Evolutionary conservation across 2,797 vertebrate genomes (phyloP).

Genomic region (Hapalemur alaotrensis): DNA sequence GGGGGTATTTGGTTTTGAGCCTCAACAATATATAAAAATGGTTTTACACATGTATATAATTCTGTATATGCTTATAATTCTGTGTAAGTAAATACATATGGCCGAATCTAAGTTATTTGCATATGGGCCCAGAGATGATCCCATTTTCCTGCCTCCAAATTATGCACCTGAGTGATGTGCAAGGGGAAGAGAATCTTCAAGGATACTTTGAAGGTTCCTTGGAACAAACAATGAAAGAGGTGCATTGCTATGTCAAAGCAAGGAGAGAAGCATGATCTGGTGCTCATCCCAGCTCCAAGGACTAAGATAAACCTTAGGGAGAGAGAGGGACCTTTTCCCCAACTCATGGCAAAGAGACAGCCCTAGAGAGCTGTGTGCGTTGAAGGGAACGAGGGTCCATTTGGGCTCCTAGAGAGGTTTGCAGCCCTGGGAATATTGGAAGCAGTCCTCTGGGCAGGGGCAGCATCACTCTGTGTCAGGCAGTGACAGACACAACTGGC

Average conservation of each 20-base stretch:
- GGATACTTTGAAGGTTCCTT: not conserved
- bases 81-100: not conserved
- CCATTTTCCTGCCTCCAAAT: not conserved
- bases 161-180: not conserved
- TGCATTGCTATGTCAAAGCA: not conserved
- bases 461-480: not conserved
- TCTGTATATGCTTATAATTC: not conserved
- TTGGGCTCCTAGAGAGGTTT: not conserved
- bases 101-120: not conserved
- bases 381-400: not conserved
- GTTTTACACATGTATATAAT: not conserved
- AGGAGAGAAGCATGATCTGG: not conserved
- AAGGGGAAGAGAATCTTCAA: not conserved
- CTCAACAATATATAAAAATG: not conserved
- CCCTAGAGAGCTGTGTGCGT: not conserved
- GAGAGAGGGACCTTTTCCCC: not conserved
- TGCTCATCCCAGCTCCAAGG: not conserved
- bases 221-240: not conserved
- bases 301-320: not conserved
- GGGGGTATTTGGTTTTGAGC: too few relatives aligned
- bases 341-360: not conserved
- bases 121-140: not conserved
- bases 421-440: not conserved
- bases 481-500: not conserved
- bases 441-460: not conserved